Evolutionary conservation across 2,797 vertebrate species (phyloP), one percentile per base, ranked within the genome.

Genomic region (Enteromius treurensis): DNA sequence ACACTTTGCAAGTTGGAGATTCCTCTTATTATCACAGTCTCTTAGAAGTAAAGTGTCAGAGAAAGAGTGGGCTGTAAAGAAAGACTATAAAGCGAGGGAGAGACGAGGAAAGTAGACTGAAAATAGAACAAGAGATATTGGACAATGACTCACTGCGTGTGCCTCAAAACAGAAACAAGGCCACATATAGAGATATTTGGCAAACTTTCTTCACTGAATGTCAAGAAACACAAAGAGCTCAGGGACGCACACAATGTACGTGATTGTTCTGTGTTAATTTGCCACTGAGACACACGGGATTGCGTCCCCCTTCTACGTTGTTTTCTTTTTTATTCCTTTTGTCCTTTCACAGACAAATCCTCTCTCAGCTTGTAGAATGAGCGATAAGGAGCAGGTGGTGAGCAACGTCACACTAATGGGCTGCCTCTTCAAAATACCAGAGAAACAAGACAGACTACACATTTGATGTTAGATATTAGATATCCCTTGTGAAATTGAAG

Each of bases 21-120:
- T 89, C 89, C 89, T 90, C 92, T 93, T 90, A 93, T 93, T 93
- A 92, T 88, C 89, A 83, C 85, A 90, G 89, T 91, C 90, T 94
- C 94, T 94, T 93, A 74, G 69, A 47, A 81, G n/a, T 17, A 81
- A 73, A 37, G 87, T 79, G 67, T 58, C 42, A 55, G 26, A 67
- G 60, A 77, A n/a, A 79, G 15, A 70, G 26, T 49, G 40, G 55
- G 75, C 64, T 42, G 40, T 19, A 10, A 26, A 53, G 21, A 37
- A 34, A 60, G 29, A 37, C 17, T 49, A 34, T 14, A 68, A 13
- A 34, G n/a, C 15, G 34, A 67, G 47, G 40, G 32, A 75, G 34
- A 55, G 19, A 74, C 1, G 86, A 86, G 58, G 85, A 89, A 81
- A 84, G 86, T 85, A 86, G 70, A 83, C 58, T 73, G 47, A 78